A percentile compares a stretch with the other conserved stretches of the same genome.
These are phyloP conservation scores for Amphibalanus amphitrite DNA, from an alignment of 1,140 invertebrate species.

Conservation along the genomic window DNA sequence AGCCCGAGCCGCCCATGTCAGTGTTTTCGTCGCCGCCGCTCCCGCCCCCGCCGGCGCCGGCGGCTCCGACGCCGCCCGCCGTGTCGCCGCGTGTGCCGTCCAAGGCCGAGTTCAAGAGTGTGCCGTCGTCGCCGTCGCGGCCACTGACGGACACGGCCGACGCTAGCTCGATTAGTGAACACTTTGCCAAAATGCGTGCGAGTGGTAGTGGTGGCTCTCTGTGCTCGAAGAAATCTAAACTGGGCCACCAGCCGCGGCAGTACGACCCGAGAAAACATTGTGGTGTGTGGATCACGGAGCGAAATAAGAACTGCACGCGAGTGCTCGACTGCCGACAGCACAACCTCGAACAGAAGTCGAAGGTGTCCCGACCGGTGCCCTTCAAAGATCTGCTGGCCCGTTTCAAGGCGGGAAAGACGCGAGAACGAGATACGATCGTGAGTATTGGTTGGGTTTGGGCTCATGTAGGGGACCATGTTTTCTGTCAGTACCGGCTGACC, in stretches of 20 bases:
- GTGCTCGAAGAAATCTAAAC: neutral
- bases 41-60: neutral
- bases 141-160: neutral
- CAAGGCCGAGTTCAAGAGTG: neutral
- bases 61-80: neutral
- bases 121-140: neutral
- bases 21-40: neutral
- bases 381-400: neutral
- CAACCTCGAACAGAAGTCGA: constrained; percentile 1
- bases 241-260: neutral
- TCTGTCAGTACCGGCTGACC: too few species aligned
- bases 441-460: neutral
- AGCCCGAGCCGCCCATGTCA: neutral
- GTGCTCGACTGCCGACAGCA: constrained; percentile 4
- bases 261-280: neutral
- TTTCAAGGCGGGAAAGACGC: neutral
- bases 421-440: neutral
- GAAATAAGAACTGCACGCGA: neutral
- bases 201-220: neutral
- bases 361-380: neutral
- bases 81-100: neutral
- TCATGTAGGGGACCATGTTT: too few species aligned
- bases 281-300: neutral
- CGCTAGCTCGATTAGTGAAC: neutral
- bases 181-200: neutral